These are phyloP conservation scores for Macrosiphum euphorbiae DNA, from an alignment of 2,888 invertebrate species.

Conservation along the genomic window DNA sequence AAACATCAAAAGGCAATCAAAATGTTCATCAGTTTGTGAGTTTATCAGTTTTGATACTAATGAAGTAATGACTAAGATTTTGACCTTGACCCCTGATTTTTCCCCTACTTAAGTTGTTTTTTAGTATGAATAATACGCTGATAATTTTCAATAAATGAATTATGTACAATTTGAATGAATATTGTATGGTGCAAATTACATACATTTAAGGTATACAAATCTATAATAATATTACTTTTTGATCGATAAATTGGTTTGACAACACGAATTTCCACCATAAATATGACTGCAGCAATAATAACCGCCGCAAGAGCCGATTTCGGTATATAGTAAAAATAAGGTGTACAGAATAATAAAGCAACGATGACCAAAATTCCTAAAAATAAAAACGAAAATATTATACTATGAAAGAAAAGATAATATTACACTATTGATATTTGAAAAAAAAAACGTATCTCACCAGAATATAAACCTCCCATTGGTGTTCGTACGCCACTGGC, in stretches of 20 bases:
- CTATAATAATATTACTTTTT: constrained; percentile 77
- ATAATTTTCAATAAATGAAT: neutral
- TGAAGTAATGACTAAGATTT: too few species aligned
- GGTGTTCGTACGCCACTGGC: constrained; percentile 91
- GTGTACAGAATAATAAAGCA: constrained; percentile 87
- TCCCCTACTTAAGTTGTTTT: too few species aligned
- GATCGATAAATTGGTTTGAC: constrained; percentile 90
- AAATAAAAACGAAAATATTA: constrained; percentile 46
- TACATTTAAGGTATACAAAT: neutral
- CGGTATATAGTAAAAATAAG: constrained; percentile 89
- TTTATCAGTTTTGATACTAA: too few species aligned
- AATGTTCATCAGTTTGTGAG: too few species aligned
- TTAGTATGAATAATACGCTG: too few species aligned
- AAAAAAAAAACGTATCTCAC: constrained; percentile 70
- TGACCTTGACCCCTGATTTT: too few species aligned
- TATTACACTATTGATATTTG: neutral
- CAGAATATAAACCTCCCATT: constrained; percentile 85
- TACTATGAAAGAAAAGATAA: neutral
- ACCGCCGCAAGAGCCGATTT: constrained; percentile 88
- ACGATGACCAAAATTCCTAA: constrained; percentile 83
- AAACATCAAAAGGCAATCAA: too few species aligned
- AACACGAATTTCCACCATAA: constrained; percentile 91
- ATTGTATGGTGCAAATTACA: neutral
- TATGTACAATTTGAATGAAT: neutral
- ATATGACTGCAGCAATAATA: constrained; percentile 91